A percentile compares a stretch with the other conserved stretches of the same genome.
Conservation (phyloP, 2,888 invertebrate species). For the Melipona bicolor region DNA sequence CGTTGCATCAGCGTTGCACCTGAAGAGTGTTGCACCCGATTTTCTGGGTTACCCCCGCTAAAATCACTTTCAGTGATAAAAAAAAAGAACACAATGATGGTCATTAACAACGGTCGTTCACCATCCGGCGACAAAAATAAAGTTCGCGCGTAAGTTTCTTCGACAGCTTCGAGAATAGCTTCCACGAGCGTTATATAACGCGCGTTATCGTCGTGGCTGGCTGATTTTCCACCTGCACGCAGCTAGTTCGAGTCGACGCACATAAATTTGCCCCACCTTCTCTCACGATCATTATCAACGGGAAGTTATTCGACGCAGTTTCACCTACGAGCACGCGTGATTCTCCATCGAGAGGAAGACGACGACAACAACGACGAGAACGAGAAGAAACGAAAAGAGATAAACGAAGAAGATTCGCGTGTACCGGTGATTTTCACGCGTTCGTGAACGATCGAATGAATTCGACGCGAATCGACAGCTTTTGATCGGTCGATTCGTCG, state of each 20-base stretch:
- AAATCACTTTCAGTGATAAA: too few species aligned
- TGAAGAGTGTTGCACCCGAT: too few species aligned
- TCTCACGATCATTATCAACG: slow-evolving; percentile 67
- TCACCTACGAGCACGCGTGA: slow-evolving; percentile 49
- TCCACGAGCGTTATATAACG: slow-evolving; percentile 34
- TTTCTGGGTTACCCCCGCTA: too few species aligned
- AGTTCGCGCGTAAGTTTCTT: neutral
- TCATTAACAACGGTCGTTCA: neutral
- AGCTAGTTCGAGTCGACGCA: slow-evolving; percentile 37
- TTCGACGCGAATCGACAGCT: slow-evolving; percentile 22
- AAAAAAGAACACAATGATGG: neutral
- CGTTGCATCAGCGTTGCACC: too few species aligned
- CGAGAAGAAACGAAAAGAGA: too few species aligned
- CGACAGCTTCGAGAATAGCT: slow-evolving; percentile 7
- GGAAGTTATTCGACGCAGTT: slow-evolving; percentile 70
- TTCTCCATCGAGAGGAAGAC: slow-evolving; percentile 6
- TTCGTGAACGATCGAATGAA: neutral
- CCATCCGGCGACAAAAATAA: neutral
- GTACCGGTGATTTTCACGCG: slow-evolving; percentile 5
- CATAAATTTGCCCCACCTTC: slow-evolving; percentile 57
- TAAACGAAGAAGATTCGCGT: too few species aligned
- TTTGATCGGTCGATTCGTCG: slow-evolving; percentile 33
- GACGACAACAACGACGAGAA: neutral
- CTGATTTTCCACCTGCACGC: slow-evolving; percentile 58
- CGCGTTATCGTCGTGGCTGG: slow-evolving; percentile 34